Evolutionary conservation across 1,140 invertebrate species (phyloP).

Genomic region (Atopsyche davidsoni): DNA sequence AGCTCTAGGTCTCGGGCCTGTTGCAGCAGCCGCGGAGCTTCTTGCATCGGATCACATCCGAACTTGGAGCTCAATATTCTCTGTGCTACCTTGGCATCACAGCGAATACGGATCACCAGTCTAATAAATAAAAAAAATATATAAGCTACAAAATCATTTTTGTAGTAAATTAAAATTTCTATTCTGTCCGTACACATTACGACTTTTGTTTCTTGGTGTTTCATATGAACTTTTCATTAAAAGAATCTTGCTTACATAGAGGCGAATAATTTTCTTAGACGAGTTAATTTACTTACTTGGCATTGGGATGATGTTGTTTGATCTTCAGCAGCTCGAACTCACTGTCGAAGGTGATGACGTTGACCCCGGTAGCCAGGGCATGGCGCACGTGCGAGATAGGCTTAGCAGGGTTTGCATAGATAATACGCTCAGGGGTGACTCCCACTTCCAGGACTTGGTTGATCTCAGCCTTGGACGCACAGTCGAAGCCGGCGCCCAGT

Average conservation of each 20-base stretch:
- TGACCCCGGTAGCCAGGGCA: slow-evolving; percentile 70
- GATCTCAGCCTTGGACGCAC: slow-evolving; percentile 92
- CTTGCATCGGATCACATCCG: slow-evolving; percentile 76
- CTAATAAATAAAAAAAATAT: slow-evolving; percentile 43
- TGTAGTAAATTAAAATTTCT: too few relatives aligned
- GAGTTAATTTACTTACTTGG: slow-evolving; percentile 69
- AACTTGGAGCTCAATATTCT: slow-evolving; percentile 94
- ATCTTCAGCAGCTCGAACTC: slow-evolving; percentile 91
- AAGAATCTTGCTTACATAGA: too few relatives aligned
- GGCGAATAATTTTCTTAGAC: too few relatives aligned
- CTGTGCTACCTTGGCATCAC: slow-evolving; percentile 79
- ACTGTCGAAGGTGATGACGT: slow-evolving; percentile 93
- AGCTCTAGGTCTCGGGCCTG: slow-evolving; percentile 54
- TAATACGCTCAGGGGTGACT: slow-evolving; percentile 75
- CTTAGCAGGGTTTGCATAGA: slow-evolving; percentile 98
- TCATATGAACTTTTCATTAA: too few relatives aligned
- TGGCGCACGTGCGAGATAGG: slow-evolving; percentile 87
- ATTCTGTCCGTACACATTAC: too few relatives aligned
- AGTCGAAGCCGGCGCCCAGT: slow-evolving; percentile 90
- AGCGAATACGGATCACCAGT: slow-evolving; percentile 87
- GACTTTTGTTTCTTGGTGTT: too few relatives aligned
- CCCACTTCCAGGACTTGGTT: slow-evolving; percentile 75
- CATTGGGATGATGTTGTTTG: slow-evolving; percentile 72
- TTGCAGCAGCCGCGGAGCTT: slow-evolving; percentile 73
- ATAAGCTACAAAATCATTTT: too few relatives aligned